Conservation (phyloP, 2,113 vertebrate genomes). For the Loxodonta africana region DNA sequence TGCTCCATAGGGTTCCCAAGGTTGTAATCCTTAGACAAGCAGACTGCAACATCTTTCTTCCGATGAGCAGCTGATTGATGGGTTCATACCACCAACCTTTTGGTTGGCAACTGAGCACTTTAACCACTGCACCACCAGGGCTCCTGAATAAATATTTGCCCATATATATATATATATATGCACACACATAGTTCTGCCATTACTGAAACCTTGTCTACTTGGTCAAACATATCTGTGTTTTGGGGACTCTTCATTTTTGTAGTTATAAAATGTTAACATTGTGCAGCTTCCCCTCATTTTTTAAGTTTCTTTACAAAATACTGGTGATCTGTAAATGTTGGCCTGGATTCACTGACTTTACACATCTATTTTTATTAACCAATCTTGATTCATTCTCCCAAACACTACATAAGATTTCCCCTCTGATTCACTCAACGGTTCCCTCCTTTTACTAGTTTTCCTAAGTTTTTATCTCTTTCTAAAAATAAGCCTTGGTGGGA, state of each 20-base stretch:
- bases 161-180: too few relatives aligned
- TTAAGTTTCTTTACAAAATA: neutral
- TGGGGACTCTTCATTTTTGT: neutral
- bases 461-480: neutral
- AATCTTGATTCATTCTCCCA: neutral
- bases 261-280: neutral
- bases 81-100: too few relatives aligned
- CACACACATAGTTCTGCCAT: neutral
- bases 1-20: too few relatives aligned
- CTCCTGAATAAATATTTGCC: too few relatives aligned
- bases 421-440: neutral
- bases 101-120: too few relatives aligned
- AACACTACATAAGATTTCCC: neutral
- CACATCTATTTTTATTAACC: neutral
- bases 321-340: neutral
- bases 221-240: neutral
- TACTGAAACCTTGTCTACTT: neutral
- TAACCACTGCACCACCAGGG: too few relatives aligned
- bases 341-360: neutral
- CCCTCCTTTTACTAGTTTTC: neutral
- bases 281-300: neutral
- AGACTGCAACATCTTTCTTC: too few relatives aligned
- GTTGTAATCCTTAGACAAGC: too few relatives aligned
- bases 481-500: conserved; percentile 6
- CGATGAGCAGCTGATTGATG: too few relatives aligned